Conservation (phyloP, 35 echinoderm and acorn worm species). For the Hemicentrotus pulcherrimus region DNA sequence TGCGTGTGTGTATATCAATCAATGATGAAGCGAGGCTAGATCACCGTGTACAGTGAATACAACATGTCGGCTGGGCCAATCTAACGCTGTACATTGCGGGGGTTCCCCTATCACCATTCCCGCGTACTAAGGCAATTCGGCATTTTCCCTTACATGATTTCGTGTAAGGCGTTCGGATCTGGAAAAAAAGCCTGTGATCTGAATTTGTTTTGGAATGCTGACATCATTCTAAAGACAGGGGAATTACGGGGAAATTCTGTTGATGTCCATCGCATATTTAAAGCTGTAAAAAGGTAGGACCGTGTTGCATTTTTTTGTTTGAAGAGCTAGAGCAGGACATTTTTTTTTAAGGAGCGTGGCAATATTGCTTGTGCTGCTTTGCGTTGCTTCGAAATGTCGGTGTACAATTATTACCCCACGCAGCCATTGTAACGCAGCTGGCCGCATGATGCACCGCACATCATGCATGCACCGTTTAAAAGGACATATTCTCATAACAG, state of each 20-base stretch:
- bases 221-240: neutral
- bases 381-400: neutral
- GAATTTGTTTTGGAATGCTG: neutral
- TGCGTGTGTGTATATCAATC: neutral
- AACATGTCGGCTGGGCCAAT: neutral
- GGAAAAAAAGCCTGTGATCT: neutral
- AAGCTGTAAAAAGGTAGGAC: neutral
- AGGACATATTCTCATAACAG: too few relatives aligned
- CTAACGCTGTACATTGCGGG: conserved; percentile 40
- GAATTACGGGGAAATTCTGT: neutral
- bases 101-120: conserved; percentile 8
- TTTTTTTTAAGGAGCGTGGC: neutral
- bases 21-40: neutral
- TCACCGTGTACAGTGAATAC: neutral
- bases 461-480: too few relatives aligned
- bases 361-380: neutral
- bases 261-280: neutral
- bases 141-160: conserved; percentile 3
- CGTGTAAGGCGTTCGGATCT: neutral
- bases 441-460: too few relatives aligned
- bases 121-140: neutral
- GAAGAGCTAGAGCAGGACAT: neutral
- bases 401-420: neutral
- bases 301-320: neutral
- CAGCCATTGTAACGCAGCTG: neutral